Evolutionary conservation across 2,888 invertebrate species (phyloP), one percentile per base, ranked within the genome.

Genomic region (Lasius platythorax): DNA sequence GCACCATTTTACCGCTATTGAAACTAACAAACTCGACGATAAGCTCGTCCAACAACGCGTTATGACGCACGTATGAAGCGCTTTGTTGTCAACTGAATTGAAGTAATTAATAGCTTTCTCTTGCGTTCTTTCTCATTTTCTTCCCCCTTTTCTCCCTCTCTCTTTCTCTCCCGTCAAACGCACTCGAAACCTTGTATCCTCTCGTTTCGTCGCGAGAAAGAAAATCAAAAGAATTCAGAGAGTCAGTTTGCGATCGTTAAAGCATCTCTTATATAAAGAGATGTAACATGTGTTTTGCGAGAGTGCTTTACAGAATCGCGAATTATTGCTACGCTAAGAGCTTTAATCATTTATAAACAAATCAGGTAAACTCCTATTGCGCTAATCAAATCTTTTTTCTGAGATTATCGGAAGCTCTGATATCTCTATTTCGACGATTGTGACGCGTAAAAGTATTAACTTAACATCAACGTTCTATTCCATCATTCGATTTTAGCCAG

Each of bases 1-100:
- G 8, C 46, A 28, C 73, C 73, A 81, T 81, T 81, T 81, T 73
- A 81, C 61, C 79, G 61, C 46, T 61, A 81, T 81, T 81, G 79
- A 81, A 73, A 73, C 73, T 81, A 79, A 61, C 73, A 46, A 79
- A 79, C 58, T 46, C 23, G 61, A 50, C 61, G 58, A 81, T 81
- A 73, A 81, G 61, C 79, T 81, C 66, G 66, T 66, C 46, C 79
- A 61, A 46, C 46, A 73, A 81, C 73, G 79, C 46, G 73, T 79
- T 79, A 73, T 72, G 46, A 61, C 46, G 58, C 73, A 73, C 79
- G 43, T 79, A 79, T 72, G 33, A 72, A 61, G 23, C 12, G 61
- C 73, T 81, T 81, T 73, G 72, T 61, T 72, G 61, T 46, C 58
- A 72, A 58, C 43, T 58, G 56, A 72, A 50, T 46, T 43, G 61